These are phyloP conservation scores for Alligator mississippiensis DNA, from an alignment of 2,113 vertebrate species.

Conservation along the genomic window DNA sequence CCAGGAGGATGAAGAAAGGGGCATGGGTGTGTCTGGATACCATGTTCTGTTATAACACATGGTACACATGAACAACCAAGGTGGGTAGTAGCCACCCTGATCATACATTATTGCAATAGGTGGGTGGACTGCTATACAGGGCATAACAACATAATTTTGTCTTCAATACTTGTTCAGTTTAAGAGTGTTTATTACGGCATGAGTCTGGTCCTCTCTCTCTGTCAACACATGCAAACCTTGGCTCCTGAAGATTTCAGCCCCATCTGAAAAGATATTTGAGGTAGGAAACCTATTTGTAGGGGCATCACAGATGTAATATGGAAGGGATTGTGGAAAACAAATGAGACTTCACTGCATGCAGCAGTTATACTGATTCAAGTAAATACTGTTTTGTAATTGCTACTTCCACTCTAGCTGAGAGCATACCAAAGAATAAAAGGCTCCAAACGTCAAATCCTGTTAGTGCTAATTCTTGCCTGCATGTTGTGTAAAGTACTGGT, in stretches of 20 bases:
- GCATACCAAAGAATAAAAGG: conserved; percentile 20
- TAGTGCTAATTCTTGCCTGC: conserved; percentile 26
- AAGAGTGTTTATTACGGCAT: too few relatives aligned
- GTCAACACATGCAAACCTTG: not conserved
- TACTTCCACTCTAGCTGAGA: not conserved
- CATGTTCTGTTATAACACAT: not conserved
- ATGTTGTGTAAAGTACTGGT: not conserved
- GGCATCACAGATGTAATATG: not conserved
- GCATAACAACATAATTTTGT: too few relatives aligned
- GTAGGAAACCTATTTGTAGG: not conserved
- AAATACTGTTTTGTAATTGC: not conserved
- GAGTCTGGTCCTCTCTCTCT: not conserved
- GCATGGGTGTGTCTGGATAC: not conserved
- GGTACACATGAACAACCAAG: too few relatives aligned
- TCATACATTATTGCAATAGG: too few relatives aligned
- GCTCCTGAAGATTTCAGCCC: conserved; percentile 10
- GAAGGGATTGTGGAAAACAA: conserved; percentile 2
- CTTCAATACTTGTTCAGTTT: not conserved
- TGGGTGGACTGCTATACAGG: too few relatives aligned
- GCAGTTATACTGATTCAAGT: not conserved
- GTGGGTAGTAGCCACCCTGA: too few relatives aligned
- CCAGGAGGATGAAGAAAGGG: not conserved
- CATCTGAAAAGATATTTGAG: conserved; percentile 24
- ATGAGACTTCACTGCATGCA: conserved; percentile 25
- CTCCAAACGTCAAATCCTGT: not conserved